These are phyloP conservation scores for Conopomorpha cramerella DNA, from an alignment of 1,140 invertebrate species.

Conservation along the genomic window DNA sequence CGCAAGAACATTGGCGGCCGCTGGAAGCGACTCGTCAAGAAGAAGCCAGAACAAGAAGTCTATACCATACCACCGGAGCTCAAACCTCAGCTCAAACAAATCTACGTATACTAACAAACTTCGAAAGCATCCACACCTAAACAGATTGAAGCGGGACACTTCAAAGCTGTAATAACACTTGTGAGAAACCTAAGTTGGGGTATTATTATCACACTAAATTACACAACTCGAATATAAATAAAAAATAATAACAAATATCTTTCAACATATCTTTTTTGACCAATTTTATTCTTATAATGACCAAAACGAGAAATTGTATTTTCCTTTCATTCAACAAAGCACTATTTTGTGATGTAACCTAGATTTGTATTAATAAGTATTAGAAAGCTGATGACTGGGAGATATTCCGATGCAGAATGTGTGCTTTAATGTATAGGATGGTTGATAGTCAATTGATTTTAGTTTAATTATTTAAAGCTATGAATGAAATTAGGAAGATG, in stretches of 20 bases:
- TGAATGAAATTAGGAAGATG: constrained; percentile 57
- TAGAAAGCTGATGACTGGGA: constrained; percentile 49
- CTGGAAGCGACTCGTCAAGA: constrained; percentile 79
- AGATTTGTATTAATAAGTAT: constrained; percentile 60
- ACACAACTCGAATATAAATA: constrained; percentile 45
- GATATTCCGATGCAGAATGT: constrained; percentile 41
- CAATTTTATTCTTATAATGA: constrained; percentile 51
- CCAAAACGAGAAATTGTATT: constrained; percentile 30
- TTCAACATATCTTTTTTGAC: constrained; percentile 54
- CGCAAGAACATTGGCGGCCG: constrained; percentile 81
- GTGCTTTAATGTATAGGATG: constrained; percentile 36
- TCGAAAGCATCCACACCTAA: no score
- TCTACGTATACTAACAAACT: constrained; percentile 89
- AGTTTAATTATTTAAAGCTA: constrained; percentile 59
- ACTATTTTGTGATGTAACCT: constrained; percentile 52
- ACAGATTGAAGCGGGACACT: constrained; percentile 44
- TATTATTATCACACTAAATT: constrained; percentile 32
- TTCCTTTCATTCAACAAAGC: constrained; percentile 32
- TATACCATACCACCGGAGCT: constrained; percentile 85
- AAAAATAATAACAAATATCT: constrained; percentile 19
- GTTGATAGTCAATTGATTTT: constrained; percentile 57
- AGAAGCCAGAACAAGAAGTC: constrained; percentile 76
- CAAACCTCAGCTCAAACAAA: constrained; percentile 84
- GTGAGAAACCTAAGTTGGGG: no score
- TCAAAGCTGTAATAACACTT: no score